Evolutionary conservation across 1,140 invertebrate species (phyloP).

Genomic region (Calephelis nemesis): DNA sequence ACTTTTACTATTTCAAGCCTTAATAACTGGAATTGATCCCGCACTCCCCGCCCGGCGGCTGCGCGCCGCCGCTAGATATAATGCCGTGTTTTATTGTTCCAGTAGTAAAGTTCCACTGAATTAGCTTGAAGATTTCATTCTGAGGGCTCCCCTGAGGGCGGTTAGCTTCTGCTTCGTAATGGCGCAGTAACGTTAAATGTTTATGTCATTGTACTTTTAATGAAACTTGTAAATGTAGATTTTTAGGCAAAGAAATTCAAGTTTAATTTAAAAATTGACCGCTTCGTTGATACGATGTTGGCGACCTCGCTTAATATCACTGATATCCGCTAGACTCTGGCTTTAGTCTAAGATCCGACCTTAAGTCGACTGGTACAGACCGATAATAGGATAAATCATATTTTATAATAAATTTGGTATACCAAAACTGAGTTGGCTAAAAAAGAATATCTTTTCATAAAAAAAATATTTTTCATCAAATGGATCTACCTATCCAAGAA

Average conservation of each 20-base stretch:
- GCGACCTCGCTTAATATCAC: too few species aligned
- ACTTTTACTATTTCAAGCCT: slow-evolving; percentile 21
- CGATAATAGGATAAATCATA: too few species aligned
- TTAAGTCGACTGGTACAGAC: too few species aligned
- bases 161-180: slow-evolving; percentile 2
- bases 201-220: slow-evolving; percentile 14
- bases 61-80: slow-evolving; percentile 11
- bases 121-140: slow-evolving; percentile 17
- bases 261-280: too few species aligned
- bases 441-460: too few species aligned
- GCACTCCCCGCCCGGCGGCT: not conserved
- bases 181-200: not conserved
- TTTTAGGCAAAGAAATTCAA: not conserved
- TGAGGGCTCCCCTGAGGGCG: slow-evolving; percentile 10
- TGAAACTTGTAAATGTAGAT: slow-evolving; percentile 1
- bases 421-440: too few species aligned
- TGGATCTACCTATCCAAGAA: too few species aligned
- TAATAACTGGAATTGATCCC: slow-evolving; percentile 16
- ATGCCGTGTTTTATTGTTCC: slow-evolving; percentile 15
- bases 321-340: too few species aligned
- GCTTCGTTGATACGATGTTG: too few species aligned
- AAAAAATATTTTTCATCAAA: too few species aligned
- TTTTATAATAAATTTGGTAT: too few species aligned
- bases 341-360: too few species aligned
- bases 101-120: slow-evolving; percentile 17